A percentile compares a stretch with the other conserved stretches of the same genome.
These are phyloP conservation scores for human (Homo sapiens) DNA, from an alignment of 2,113 vertebrate genomes.

Conservation along the genomic window DNA sequence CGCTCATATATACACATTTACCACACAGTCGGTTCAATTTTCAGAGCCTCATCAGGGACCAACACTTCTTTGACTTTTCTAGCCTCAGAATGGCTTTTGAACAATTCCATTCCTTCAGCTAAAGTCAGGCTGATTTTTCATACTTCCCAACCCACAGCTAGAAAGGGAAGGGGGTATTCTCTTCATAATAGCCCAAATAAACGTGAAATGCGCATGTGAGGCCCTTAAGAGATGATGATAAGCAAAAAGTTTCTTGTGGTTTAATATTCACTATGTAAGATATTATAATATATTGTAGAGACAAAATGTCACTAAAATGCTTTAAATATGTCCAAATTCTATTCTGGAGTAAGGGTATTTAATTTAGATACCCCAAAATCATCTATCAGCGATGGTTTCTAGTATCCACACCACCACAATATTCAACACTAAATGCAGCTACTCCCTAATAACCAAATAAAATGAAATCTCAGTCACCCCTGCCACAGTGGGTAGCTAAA, in stretches of 20 bases:
- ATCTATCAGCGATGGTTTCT: background rate
- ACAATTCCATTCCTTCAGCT: background rate
- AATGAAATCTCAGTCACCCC: background rate
- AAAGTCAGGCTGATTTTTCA: background rate
- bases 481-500: background rate
- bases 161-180: background rate
- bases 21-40: background rate
- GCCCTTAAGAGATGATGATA: background rate
- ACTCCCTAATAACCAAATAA: background rate
- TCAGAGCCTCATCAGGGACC: background rate
- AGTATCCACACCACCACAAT: background rate
- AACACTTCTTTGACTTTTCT: constrained; percentile 3
- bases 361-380: background rate
- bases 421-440: background rate
- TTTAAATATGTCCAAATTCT: background rate
- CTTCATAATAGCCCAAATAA: background rate
- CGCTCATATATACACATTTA: background rate
- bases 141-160: background rate
- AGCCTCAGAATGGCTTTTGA: background rate
- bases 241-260: background rate
- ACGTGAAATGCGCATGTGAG: background rate
- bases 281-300: background rate
- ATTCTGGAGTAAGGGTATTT: background rate
- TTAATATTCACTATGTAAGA: background rate
- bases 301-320: background rate